These are phyloP conservation scores for Strigamia maritima DNA, from an alignment of 2,888 invertebrate species.

Conservation along the genomic window DNA sequence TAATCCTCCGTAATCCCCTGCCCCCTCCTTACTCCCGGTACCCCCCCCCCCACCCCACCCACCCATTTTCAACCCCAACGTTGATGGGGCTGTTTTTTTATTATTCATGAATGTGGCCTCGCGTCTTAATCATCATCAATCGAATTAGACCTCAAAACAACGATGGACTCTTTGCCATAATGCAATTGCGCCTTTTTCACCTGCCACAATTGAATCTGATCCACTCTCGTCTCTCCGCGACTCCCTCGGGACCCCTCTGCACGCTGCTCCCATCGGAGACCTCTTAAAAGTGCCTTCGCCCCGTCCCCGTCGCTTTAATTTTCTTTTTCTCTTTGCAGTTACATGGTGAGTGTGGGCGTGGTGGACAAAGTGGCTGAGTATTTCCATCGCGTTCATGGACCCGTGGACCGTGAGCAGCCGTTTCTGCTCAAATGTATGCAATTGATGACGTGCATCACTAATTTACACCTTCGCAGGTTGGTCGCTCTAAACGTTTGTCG, in stretches of 20 bases:
- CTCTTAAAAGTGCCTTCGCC: slow-evolving; percentile 12
- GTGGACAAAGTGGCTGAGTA: slow-evolving; percentile 71
- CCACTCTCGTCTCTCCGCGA: not conserved
- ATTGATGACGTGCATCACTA: slow-evolving; percentile 51
- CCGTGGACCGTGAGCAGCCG: slow-evolving; percentile 59
- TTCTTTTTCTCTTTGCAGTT: slow-evolving; percentile 60
- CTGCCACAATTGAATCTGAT: slow-evolving; percentile 20
- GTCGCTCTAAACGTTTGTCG: too few species aligned
- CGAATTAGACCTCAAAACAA: slow-evolving; percentile 40
- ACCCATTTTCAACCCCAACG: not conserved
- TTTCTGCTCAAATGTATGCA: slow-evolving; percentile 52
- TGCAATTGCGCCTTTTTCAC: slow-evolving; percentile 8
- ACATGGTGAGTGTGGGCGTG: slow-evolving; percentile 73
- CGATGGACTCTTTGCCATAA: slow-evolving; percentile 33
- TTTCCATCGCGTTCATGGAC: slow-evolving; percentile 67
- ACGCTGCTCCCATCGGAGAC: not conserved
- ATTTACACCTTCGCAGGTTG: slow-evolving; percentile 44
- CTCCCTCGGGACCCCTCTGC: not conserved
- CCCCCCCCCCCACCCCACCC: not conserved
- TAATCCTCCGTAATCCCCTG: not conserved
- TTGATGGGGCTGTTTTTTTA: slow-evolving; percentile 17
- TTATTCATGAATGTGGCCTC: slow-evolving; percentile 10
- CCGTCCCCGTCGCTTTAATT: slow-evolving; percentile 25
- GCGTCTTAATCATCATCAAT: slow-evolving; percentile 38
- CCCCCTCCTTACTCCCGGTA: not conserved